These are phyloP conservation scores for Sinosuthora webbiana DNA, from an alignment of 2,113 vertebrate species.

Conservation along the genomic window DNA sequence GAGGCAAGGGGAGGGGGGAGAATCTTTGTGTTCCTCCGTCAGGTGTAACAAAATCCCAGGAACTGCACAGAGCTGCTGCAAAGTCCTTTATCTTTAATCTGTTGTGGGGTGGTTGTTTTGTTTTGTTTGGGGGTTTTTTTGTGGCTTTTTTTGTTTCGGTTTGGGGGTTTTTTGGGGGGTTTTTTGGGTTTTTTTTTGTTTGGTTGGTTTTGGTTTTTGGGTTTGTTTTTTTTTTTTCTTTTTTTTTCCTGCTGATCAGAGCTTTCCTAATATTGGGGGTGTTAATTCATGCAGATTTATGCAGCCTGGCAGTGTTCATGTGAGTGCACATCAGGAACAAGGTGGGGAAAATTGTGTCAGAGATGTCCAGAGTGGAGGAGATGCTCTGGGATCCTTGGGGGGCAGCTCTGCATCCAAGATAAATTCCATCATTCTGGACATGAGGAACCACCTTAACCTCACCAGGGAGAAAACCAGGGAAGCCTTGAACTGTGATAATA, in stretches of 20 bases:
- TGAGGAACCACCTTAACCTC: not conserved
- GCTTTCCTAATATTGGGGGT: not conserved
- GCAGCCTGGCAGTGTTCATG: not conserved
- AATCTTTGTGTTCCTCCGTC: not conserved
- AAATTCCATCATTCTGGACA: fast-evolving
- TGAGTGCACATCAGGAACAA: not conserved
- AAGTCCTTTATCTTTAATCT: not conserved
- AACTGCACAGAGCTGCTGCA: not conserved
- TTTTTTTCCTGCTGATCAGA: not conserved
- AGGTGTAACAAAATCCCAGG: not conserved
- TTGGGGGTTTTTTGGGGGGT: no score
- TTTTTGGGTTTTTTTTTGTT: no score
- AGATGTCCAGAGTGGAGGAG: not conserved
- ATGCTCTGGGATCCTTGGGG: not conserved
- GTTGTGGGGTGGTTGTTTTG: no score
- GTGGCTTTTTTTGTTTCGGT: no score
- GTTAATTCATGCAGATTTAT: constrained; percentile 1
- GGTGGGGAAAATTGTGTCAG: fast-evolving
- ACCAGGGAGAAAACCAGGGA: not conserved
- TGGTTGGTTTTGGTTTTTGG: no score
- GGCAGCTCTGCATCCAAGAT: not conserved
- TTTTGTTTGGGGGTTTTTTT: no score
- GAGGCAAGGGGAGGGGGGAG: not conserved
- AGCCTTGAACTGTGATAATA: not conserved
- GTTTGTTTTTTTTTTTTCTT: no score